A percentile compares a stretch with the other conserved stretches of the same genome.
Conservation (phyloP, 2,888 invertebrate genomes). For the Euproctis similis region DNA sequence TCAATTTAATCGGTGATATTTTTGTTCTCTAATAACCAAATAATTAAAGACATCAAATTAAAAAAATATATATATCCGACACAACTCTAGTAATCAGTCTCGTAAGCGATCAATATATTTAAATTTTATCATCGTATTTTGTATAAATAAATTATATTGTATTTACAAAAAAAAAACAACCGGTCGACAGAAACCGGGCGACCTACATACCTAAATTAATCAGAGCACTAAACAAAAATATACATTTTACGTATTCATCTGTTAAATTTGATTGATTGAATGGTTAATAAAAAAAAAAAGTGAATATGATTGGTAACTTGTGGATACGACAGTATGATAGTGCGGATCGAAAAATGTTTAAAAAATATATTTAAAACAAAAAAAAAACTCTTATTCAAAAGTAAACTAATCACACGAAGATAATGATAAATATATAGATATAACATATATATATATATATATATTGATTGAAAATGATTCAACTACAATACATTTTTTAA, state of each 20-base stretch:
- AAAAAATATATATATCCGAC: slow-evolving; percentile 28
- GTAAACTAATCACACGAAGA: slow-evolving; percentile 6
- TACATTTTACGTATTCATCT: too few relatives aligned
- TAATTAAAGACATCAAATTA: slow-evolving; percentile 15
- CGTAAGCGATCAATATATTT: slow-evolving; percentile 37
- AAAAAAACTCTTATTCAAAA: slow-evolving; percentile 10
- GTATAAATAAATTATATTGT: slow-evolving; percentile 36
- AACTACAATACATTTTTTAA: slow-evolving; percentile 23
- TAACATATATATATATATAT: too few relatives aligned
- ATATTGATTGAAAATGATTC: slow-evolving; percentile 29
- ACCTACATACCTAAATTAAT: slow-evolving; percentile 17
- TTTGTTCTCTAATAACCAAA: slow-evolving; percentile 20
- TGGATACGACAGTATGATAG: slow-evolving; percentile 8
- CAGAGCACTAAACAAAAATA: slow-evolving; percentile 14
- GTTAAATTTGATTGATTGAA: too few relatives aligned
- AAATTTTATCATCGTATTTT: slow-evolving; percentile 36
- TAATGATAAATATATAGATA: slow-evolving; percentile 14
- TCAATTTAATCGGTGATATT: too few relatives aligned
- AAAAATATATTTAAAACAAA: too few relatives aligned
- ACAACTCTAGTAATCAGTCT: slow-evolving; percentile 48
- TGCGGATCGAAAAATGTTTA: slow-evolving; percentile 10
- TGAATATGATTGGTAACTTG: slow-evolving; percentile 22
- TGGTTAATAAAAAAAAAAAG: too few relatives aligned
- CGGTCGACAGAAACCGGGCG: slow-evolving; percentile 19
- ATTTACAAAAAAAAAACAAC: slow-evolving; percentile 7